Percentiles rank a stretch among this genome's conserved stretches.
Evolutionary conservation across 2,888 invertebrate genomes (phyloP).

Genomic region (Blastobasis lacticolella): DNA sequence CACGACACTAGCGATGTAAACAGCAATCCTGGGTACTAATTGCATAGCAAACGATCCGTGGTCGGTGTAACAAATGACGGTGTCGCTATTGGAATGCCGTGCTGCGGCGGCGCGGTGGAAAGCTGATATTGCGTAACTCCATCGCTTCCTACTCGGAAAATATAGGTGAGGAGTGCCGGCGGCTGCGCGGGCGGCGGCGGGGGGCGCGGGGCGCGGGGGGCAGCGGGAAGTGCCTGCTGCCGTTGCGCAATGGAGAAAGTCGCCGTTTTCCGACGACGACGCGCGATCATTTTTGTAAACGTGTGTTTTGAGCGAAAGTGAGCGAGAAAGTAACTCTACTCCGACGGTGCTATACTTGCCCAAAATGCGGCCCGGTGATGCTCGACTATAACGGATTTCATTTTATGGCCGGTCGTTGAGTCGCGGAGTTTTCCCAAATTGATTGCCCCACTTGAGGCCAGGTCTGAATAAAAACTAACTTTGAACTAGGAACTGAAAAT

Average conservation of each 20-base stretch:
- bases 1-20: too few relatives aligned
- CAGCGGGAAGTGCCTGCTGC: conserved; percentile 53
- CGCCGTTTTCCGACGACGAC: conserved; percentile 61
- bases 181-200: conserved; percentile 14
- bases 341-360: conserved; percentile 2
- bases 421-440: too few relatives aligned
- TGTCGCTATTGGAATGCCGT: conserved; percentile 32
- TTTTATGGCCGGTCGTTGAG: too few relatives aligned
- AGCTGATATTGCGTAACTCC: conserved; percentile 46
- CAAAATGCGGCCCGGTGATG: not conserved
- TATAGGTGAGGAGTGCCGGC: conserved; percentile 60
- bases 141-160: conserved; percentile 60
- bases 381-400: not conserved
- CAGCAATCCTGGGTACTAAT: too few relatives aligned
- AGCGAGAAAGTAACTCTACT: conserved; percentile 43
- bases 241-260: conserved; percentile 69
- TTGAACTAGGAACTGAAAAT: too few relatives aligned
- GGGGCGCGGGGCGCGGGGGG: conserved; percentile 18
- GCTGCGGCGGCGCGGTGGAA: conserved; percentile 45
- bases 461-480: too few relatives aligned
- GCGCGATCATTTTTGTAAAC: conserved; percentile 68
- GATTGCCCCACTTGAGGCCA: too few relatives aligned
- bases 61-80: conserved; percentile 4
- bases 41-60: not conserved
- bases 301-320: conserved; percentile 71